Evolutionary conservation across 2,888 invertebrate genomes (phyloP).

Genomic region (Hypercompe scribonia): DNA sequence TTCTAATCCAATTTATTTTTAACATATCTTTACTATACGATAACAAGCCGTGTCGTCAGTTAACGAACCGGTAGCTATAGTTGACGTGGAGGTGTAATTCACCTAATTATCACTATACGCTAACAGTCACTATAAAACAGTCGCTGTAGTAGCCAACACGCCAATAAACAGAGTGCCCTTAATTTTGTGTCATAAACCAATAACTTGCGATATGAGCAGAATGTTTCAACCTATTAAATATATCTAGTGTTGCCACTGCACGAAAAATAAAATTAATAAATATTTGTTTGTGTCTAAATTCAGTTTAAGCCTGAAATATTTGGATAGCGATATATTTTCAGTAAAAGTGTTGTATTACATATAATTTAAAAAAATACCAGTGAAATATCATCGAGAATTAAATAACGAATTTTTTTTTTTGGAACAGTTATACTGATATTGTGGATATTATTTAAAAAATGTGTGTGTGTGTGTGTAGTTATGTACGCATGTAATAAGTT

Average conservation of each 20-base stretch:
- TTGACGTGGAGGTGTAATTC: conserved; percentile 14
- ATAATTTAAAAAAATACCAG: too few relatives aligned
- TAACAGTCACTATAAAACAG: conserved; percentile 56
- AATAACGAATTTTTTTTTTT: too few relatives aligned
- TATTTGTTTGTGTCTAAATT: too few relatives aligned
- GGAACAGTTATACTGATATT: too few relatives aligned
- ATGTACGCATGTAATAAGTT: too few relatives aligned
- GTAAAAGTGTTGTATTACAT: too few relatives aligned
- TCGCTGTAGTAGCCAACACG: conserved; percentile 62
- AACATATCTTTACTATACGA: background rate
- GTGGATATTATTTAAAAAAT: too few relatives aligned
- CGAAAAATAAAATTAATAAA: background rate
- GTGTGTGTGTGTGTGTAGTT: too few relatives aligned
- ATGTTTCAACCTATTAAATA: conserved; percentile 37
- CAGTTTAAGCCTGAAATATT: too few relatives aligned
- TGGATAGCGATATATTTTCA: background rate
- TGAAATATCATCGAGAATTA: too few relatives aligned
- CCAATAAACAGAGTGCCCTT: conserved; percentile 71
- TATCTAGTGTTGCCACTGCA: conserved; percentile 29
- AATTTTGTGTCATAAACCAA: conserved; percentile 64
- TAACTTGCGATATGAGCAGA: conserved; percentile 37
- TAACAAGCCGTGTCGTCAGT: background rate
- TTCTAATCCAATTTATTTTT: background rate
- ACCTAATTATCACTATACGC: conserved; percentile 34
- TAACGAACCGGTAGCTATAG: background rate